Base-by-base conservation (phyloP, 2,888 invertebrate species). In the Diabrotica balteata region DNA sequence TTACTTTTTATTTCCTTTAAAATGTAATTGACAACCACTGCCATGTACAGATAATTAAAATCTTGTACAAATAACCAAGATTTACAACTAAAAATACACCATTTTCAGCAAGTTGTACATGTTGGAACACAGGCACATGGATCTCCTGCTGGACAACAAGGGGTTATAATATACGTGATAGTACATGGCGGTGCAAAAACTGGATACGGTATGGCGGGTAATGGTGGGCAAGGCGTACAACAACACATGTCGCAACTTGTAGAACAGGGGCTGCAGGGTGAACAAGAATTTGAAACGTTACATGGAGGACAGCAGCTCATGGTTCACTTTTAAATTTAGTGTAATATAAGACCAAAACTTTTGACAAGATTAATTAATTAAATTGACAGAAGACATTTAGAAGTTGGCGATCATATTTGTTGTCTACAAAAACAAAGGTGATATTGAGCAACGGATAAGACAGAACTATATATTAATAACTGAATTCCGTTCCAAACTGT, bases 121-220 rank as follows among this genome's bases (percentile, higher is more conserved):
- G 55, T 57, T 7, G 55, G 55, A 2, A 57, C 9, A 8, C 55
- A 17, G 43, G 43, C 44, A 57, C 55, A 57, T 44, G 45, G 55
- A 11, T 57, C 55, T n/a, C n/a, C 8, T 44, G 55, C 45, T 8
- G 55, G 55, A 17, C 55, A 57, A 11, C 55, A 57, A n/a, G 55
- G 55, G 6, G 55, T 57, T 32, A 57, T 7, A 32, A 57, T 8
- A 17, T 45, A 57, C 0, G 11, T 11, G 8, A 57, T 8, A 4
- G 5, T 57, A 9, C 55, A 57, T 17, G 55, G 45, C 45, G 67
- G 70, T 3, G 66, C 62, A 10, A 63, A 63, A 43, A 63, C 49
- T 10, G 49, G 7, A 49, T 70, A 70, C 43, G 70, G 70, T 43
- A 70, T 60, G 9, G 54, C 55, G 11, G 9, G 11, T 8, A 57